Evolutionary conservation across 2,113 vertebrate species (phyloP).

Genomic region (Ramphastos sulfuratus): DNA sequence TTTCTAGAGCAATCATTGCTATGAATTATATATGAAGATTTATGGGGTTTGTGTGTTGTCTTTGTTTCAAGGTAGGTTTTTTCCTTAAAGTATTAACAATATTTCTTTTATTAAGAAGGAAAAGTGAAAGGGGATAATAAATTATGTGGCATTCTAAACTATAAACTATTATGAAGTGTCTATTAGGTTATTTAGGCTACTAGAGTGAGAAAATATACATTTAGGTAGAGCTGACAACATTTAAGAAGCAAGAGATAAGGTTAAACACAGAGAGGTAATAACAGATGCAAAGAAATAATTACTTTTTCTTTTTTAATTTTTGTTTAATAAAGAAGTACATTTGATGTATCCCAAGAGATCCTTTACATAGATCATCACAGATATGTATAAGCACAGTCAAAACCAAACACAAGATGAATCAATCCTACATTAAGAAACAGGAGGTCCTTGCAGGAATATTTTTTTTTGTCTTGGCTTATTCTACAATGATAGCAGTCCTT

Average conservation of each 20-base stretch:
- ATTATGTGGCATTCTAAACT: not conserved
- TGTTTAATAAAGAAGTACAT: not conserved
- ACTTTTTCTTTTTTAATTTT: not conserved
- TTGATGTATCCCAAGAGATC: not conserved
- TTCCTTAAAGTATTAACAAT: not conserved
- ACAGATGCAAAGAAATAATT: not conserved
- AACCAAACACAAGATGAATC: not conserved
- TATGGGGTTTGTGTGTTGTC: accelerated
- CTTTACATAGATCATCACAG: not conserved
- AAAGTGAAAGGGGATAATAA: not conserved
- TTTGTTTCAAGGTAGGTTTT: not conserved
- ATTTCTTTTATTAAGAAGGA: not conserved
- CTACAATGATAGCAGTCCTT: not conserved
- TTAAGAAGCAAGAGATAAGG: not conserved
- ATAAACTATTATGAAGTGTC: not conserved
- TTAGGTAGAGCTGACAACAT: not conserved
- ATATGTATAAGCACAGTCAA: not conserved
- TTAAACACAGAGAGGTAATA: not conserved
- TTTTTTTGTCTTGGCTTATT: not conserved
- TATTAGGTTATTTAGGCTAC: not conserved
- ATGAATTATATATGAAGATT: not conserved
- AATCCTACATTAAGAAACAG: not conserved
- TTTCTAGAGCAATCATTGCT: not conserved
- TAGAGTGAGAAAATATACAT: not conserved
- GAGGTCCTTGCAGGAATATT: not conserved